Base-by-base conservation (phyloP, 2,113 vertebrate species). In the Romanogobio albipinnatus region DNA sequence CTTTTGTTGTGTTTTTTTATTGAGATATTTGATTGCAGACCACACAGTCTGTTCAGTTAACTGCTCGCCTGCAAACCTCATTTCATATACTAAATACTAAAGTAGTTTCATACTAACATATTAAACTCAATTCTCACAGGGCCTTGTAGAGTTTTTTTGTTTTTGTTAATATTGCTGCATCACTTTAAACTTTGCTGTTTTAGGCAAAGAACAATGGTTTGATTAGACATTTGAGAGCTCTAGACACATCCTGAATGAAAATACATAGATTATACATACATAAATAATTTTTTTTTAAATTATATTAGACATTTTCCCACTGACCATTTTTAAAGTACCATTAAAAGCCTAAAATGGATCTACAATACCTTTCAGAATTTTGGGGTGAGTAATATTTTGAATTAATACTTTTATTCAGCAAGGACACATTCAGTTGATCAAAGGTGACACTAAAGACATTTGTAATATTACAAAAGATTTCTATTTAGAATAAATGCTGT, bases 111-210 rank as follows among this genome's bases (percentile, higher is more conserved):
- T 26, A 10, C 33, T 24, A 39, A 84, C 29, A 19, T 10, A 29
- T 82, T 73, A n/a, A 79, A 83, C 36, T 66, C 5, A 71, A 78
- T 83, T 83, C 80, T 64, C 73, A 82, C 59, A 14, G 61, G 9
- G 26, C 33, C 26, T 49, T 22, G 43, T 45, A 17, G n/a, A 62
- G 58, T 47, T 61, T 62, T 58, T 26, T 45, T 36, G 45, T 26
- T 26, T 17, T 43, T 26, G 7, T 76, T 51, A 51, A 66, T 24
- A 13, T 47, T 74, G n/a, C 71, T n/a, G 1, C 70, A 74, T 47
- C 19, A 15, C 71, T 74, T 74, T 47, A 47, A 74, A 29, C 29
- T 74, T 49, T 74, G 39, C 22, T 47, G 36, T 45, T 45, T 29
- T 45, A n/a, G 33, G 39, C 36, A 45, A 39, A 45, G 19, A 39